Percentiles rank a stretch among this genome's conserved stretches.
Conservation (phyloP, 2,113 vertebrate species). For the Poeciliopsis occidentalis region DNA sequence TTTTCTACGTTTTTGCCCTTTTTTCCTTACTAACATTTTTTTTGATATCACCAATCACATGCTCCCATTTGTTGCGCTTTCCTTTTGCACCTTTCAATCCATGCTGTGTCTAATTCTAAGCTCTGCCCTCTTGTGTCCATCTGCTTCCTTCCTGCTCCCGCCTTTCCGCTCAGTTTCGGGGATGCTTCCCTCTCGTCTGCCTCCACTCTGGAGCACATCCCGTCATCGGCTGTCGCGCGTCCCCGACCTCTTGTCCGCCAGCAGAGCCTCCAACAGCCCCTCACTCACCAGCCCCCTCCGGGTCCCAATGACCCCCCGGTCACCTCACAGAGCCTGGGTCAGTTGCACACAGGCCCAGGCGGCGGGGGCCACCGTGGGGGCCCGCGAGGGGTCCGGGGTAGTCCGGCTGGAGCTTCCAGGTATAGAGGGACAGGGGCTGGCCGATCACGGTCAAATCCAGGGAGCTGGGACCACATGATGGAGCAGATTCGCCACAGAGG, state of each 20-base stretch:
- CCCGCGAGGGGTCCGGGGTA: constrained; percentile 89
- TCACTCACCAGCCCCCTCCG: constrained; percentile 92
- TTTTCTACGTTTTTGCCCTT: constrained; percentile 23
- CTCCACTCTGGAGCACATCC: constrained; percentile 98
- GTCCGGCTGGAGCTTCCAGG: constrained; percentile 89
- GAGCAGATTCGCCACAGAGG: constrained; percentile 97
- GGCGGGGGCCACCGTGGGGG: constrained; percentile 83
- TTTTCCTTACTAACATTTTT: constrained; percentile 1
- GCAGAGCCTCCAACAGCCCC: constrained; percentile 97
- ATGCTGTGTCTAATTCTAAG: constrained; percentile 53
- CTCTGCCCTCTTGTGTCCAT: constrained; percentile 45
- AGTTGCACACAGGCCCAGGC: constrained; percentile 87
- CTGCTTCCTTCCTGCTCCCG: constrained; percentile 31
- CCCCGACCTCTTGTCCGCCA: constrained; percentile 95
- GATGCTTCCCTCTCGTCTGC: constrained; percentile 94
- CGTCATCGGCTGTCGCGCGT: constrained; percentile 89
- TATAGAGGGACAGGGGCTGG: constrained; percentile 85
- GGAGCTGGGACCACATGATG: constrained; percentile 99
- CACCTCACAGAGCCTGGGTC: constrained; percentile 97
- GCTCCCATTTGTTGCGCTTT: constrained; percentile 1
- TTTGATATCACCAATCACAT: background rate
- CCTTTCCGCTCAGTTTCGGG: constrained; percentile 87
- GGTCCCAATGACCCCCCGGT: constrained; percentile 92
- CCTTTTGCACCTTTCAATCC: constrained; percentile 63
- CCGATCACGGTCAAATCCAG: constrained; percentile 91